Base-by-base conservation (phyloP, 2,888 invertebrate genomes). In the Diachrysia chrysitis region DNA sequence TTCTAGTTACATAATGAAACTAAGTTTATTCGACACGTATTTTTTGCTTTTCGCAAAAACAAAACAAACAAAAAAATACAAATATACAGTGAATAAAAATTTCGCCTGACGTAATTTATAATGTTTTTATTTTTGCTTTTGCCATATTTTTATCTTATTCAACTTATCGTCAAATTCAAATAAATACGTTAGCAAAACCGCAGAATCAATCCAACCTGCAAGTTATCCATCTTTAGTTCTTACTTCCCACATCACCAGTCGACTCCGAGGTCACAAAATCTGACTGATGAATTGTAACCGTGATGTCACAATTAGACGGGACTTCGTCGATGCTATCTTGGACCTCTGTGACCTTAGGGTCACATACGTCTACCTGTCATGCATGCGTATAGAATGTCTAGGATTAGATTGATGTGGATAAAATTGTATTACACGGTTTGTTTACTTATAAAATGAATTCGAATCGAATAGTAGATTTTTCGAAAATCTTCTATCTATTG, bases 231-330 rank as follows among this genome's bases (percentile, higher is more conserved):
- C 48, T 51, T 51, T 51, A 21, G 48, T n/a, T 32, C 57, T 17
- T 17, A 56, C 35, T 81, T 83, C 68, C 19, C 63, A 83, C 64
- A 70, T 79, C 80, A 83, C 72, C 42, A 60, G 65, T 61, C 35
- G 81, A 84, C 79, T 83, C 79, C 87, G 89, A 92, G 91, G 92
- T 87, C 89, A 84, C 83, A 85, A 79, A 77, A 76, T 79, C 81
- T 87, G 88, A 88, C 89, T 91, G 91, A 93, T 92, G 91, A 90
- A 88, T 91, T 89, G 89, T 91, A 91, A 90, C 90, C 90, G 89
- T 93, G 93, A 94, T 90, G 93, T 94, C 92, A 94, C 93, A 92
- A 92, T 90, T 90, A 90, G 85, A 90, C 86, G 87, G 87, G 87
- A 85, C 77, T 76, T 85, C 78, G 78, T 81, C 81, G 91, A 91